Base-by-base conservation (phyloP, 1,140 invertebrate genomes). In the Chrysomallon squamiferum region DNA sequence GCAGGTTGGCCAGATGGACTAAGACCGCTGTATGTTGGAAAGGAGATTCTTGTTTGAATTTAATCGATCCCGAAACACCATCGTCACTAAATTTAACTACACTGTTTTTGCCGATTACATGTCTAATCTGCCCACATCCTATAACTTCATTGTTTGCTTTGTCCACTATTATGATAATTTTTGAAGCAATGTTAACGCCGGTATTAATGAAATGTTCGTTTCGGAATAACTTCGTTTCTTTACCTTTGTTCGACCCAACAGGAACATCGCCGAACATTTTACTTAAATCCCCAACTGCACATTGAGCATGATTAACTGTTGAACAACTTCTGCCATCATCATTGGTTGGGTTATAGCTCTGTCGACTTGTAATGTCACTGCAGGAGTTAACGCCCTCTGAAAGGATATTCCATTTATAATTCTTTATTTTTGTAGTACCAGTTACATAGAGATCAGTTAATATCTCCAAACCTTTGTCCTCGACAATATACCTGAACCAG, bases 11-110 rank as follows among this genome's bases (percentile, higher is more conserved):
- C 22, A 96, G 79, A 62, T 92, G 90, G 58, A 96, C 90, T 72
- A 90, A 90, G 0, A 94, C 85, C 86, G 90, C 91, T 0, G 95
- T 95, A 0, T 93, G 91, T 84, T 95, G 91, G 78, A 93, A 95
- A 7, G 90, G 90, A 0, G 93, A 94, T 25, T 90, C 88, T 86
- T 98, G 96, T 9, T 87, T 89, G 32, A 97, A 89, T 2, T 88
- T 90, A 2, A 97, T 87, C 52, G 91, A 89, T 0, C 95, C 95
- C 79, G 89, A 90, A 3, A 97, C 90, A 3, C 94, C 94, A 49
- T 91, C 90, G 47, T 90, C 89, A 84, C 92, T 92, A 45, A 97
- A 90, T 5, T 91, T 83, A 3, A 90, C 90, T 76, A 92, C 92
- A 68, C 65, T 78, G 61, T 66, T 62, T 61, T 81, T 82, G 9